Evolutionary conservation across 2,113 vertebrate species (phyloP), one percentile per base, ranked within the genome.

Genomic region (Petrocephalus zakoni): DNA sequence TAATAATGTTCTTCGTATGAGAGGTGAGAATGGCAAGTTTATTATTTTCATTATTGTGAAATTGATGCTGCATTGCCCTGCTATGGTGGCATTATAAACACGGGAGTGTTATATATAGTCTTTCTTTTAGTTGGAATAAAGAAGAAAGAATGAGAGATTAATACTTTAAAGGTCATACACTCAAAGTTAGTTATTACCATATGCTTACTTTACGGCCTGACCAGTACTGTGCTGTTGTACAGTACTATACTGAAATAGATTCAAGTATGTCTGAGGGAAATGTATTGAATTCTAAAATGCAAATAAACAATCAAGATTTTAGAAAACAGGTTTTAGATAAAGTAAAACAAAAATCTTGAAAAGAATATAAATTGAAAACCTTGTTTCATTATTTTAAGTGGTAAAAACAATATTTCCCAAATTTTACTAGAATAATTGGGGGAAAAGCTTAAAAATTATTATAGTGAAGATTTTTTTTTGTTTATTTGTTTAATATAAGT

Each of bases 21-120:
- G 93, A 92, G 93, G 94, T 92, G 92, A 94, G 93, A 94, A 95
- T 94, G 94, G 94, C 93, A 93, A 94, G 94, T 95, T 96, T 96
- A 95, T 96, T 96, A 95, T 96, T 95, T 95, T 95, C 95, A 95
- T 95, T 96, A 95, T 95, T 95, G 94, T 94, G 94, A 93, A 94
- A 95, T 95, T 95, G 95, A 94, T 93, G 93, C 93, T 92, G 93
- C 93, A 94, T 94, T 95, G 93, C 93, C 61, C 92, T 89, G 56
- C 88, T 93, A 91, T 92, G 92, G 92, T 93, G 94, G 94, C 92
- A 94, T 95, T 95, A 95, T 95, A 94, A 85, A 90, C 42, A 91
- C 90, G 91, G 90, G 4, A 22, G n/a, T n/a, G 46, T 21, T 49
- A 55, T 56, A 55, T 86, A 19, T 52, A 9, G 51, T 25, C 2